Conservation (phyloP, 64 coral and sea anemone genomes). For the Stichodactyla mertensii region DNA sequence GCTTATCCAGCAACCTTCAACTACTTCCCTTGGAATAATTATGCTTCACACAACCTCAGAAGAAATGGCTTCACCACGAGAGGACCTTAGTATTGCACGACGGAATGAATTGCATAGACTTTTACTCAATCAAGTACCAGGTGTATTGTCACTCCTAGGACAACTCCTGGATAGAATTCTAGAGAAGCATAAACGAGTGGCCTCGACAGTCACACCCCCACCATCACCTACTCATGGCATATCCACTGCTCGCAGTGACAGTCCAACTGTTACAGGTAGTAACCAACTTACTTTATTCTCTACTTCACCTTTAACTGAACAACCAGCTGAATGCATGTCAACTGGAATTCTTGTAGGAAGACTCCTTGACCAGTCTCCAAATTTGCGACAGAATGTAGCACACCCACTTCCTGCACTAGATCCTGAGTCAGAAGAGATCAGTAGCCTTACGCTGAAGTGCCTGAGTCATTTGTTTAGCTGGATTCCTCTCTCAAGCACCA, state of each 20-base stretch:
- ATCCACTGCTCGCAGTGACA: slow-evolving; percentile 65
- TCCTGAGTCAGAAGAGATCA: slow-evolving; percentile 88
- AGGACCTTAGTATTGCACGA: slow-evolving; percentile 90
- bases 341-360: slow-evolving; percentile 62
- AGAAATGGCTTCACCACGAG: slow-evolving; percentile 84
- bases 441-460: slow-evolving; percentile 62
- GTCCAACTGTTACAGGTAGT: slow-evolving; percentile 49
- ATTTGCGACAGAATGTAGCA: slow-evolving; percentile 75
- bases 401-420: slow-evolving; percentile 88
- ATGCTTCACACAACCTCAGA: slow-evolving; percentile 98
- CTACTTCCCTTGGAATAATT: slow-evolving; percentile 65
- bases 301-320: not conserved
- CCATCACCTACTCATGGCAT: slow-evolving; percentile 96
- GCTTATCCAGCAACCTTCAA: slow-evolving; percentile 85
- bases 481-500: slow-evolving; percentile 87
- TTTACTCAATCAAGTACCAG: slow-evolving; percentile 79
- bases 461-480: slow-evolving; percentile 90
- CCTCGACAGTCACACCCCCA: slow-evolving; percentile 83
- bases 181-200: slow-evolving; percentile 86
- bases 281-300: not conserved
- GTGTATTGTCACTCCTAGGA: slow-evolving; percentile 56
- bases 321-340: not conserved
- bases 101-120: slow-evolving; percentile 92
- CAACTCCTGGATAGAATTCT: slow-evolving; percentile 82
- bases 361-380: slow-evolving; percentile 74